Percentiles rank a stretch among this genome's conserved stretches.
phyloP scores from a whole-genome alignment of 2,797 vertebrate species.

The Rhinichthys osculus region DNA sequence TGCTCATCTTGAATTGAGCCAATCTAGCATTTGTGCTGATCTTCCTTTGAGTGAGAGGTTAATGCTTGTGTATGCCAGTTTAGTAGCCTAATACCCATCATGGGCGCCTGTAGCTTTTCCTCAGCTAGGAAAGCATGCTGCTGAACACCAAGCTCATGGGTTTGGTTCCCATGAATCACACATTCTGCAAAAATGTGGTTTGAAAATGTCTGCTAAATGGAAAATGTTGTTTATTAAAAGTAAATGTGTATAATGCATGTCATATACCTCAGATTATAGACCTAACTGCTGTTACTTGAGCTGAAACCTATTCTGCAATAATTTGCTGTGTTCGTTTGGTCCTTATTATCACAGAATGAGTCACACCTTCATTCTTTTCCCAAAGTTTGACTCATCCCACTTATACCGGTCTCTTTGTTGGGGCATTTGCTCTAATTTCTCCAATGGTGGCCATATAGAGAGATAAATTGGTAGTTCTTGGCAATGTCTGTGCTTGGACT shows the following conservation, averaged over 20 bases:
- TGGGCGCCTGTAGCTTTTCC: not conserved
- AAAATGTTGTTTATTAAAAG: too few species aligned
- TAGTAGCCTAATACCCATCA: not conserved
- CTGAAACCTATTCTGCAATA: not conserved
- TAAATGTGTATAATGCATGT: too few species aligned
- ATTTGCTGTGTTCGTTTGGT: not conserved
- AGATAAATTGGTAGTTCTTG: constrained; percentile 35
- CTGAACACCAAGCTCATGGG: not conserved
- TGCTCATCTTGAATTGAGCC: not conserved
- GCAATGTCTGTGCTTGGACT: constrained; percentile 13
- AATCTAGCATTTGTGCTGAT: not conserved
- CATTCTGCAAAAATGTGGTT: too few species aligned
- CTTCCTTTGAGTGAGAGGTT: not conserved
- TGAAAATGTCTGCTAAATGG: too few species aligned
- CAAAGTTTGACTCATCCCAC: constrained; percentile 12
- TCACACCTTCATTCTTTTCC: constrained; percentile 2
- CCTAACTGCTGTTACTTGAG: not conserved
- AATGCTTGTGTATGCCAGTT: not conserved
- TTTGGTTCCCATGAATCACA: not conserved
- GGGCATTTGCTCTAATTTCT: constrained; percentile 45
- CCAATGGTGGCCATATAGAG: not conserved
- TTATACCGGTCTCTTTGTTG: constrained; percentile 27
- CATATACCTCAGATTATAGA: too few species aligned
- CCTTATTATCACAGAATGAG: constrained; percentile 5
- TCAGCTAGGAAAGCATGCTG: not conserved